Evolutionary conservation across 1,140 invertebrate genomes (phyloP).

Genomic region (Episyrphus balteatus): DNA sequence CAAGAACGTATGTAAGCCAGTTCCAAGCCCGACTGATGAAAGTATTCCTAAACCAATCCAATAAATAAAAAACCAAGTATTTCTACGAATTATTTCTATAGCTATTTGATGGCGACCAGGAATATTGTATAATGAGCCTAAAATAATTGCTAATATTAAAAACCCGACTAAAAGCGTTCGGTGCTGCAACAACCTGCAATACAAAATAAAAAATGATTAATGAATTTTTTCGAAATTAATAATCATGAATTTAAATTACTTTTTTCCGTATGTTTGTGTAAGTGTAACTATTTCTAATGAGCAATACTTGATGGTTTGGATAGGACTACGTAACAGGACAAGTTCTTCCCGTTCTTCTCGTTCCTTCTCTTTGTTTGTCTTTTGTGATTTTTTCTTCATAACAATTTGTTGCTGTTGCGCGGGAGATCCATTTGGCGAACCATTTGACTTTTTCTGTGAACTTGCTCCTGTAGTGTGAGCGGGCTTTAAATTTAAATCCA

Average conservation of each 20-base stretch:
- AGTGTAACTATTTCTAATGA: conserved; percentile 58
- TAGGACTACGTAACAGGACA: conserved; percentile 77
- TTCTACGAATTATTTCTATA: conserved; percentile 37
- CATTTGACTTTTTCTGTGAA: too few relatives aligned
- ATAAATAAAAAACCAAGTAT: conserved; percentile 70
- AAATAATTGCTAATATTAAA: conserved; percentile 34
- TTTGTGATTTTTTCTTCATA: too few relatives aligned
- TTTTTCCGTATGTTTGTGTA: conserved; percentile 45
- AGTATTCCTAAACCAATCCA: conserved; percentile 93
- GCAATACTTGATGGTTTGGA: conserved; percentile 77
- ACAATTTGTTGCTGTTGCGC: too few relatives aligned
- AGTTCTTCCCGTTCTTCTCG: conserved; percentile 48
- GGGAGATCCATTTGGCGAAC: too few relatives aligned
- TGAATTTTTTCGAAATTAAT: neutral
- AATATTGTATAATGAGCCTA: conserved; percentile 36
- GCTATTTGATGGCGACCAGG: conserved; percentile 39
- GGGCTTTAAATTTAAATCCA: too few relatives aligned
- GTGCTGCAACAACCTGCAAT: conserved; percentile 43
- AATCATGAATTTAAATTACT: conserved; percentile 31
- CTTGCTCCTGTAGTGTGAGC: too few relatives aligned
- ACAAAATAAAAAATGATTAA: conserved; percentile 4
- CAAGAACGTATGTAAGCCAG: conserved; percentile 96
- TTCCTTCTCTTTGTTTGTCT: conserved; percentile 36
- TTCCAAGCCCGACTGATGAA: conserved; percentile 94
- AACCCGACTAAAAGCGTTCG: conserved; percentile 36